Evolutionary conservation across 2,113 vertebrate genomes (phyloP), one percentile per base, ranked within the genome.

Genomic region (Solea senegalensis): DNA sequence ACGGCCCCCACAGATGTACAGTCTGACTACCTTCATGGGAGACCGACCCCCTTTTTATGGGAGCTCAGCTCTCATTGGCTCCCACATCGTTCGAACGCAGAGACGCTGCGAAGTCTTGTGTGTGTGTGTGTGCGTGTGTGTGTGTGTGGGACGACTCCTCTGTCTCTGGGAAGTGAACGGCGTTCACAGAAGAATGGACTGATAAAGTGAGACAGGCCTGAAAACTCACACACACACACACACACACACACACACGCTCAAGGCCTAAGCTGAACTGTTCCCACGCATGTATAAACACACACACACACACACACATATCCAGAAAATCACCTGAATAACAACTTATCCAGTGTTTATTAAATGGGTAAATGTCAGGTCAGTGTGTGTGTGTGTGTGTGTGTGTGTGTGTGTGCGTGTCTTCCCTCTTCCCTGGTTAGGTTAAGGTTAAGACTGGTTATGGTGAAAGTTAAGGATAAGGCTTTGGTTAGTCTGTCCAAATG

Each of bases 271-370:
- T 54, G 28, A 76, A 72, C 57, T 28, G 64, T 88, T 83, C 88
- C 85, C 90, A 84, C 54, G 71, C 39, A 3, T 64, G 46, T 0
- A 48, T 4, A 52, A 11, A 71, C 52, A 69, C 60, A 55, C 15
- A 15, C 2, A 61, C 48, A 15, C 2, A 61, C 11, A 62, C 8
- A 60, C 27, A 49, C 43, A 52, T 28, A 53, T 60, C 52, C 74
- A 56, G 8, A 83, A 76, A 75, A 78, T 70, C 72, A 84, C 73
- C 78, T 82, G 73, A 74, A 65, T 51, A 65, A 45, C 34, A 49
- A 72, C 81, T 87, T 84, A 84, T 88, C 86, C 74, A 11, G 2
- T 85, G 86, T 88, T 88, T 84, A 88, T 87, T 65, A 81, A 83
- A 86, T 61, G 60, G 84, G 83, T 87, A 72, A 85, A 65, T 59